These are phyloP conservation scores for Argyrosomus regius DNA, from an alignment of 2,797 vertebrate genomes.

Conservation along the genomic window DNA sequence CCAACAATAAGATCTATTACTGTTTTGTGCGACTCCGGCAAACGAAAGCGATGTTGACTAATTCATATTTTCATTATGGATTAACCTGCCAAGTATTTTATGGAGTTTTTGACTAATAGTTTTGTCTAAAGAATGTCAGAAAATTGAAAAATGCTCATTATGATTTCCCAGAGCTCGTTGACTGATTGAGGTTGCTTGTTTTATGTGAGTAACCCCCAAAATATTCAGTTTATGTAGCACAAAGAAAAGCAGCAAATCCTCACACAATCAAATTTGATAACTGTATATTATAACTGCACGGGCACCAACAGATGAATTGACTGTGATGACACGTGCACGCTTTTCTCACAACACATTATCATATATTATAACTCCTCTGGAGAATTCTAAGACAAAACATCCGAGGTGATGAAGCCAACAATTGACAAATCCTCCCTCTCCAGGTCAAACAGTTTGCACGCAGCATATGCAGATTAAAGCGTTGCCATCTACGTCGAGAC, in stretches of 20 bases:
- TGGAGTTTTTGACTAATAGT: neutral
- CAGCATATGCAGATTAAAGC: constrained; percentile 67
- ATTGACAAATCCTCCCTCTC: constrained; percentile 27
- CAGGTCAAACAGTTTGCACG: constrained; percentile 45
- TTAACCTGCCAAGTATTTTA: neutral
- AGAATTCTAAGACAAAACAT: constrained; percentile 33
- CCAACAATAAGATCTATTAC: constrained; percentile 35
- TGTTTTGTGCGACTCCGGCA: constrained; percentile 63
- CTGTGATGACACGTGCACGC: neutral
- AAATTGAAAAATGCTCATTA: neutral
- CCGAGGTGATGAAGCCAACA: constrained; percentile 31
- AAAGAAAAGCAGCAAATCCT: neutral
- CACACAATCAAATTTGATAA: neutral
- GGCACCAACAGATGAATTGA: neutral
- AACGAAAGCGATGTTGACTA: constrained; percentile 9
- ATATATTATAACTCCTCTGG: constrained; percentile 79
- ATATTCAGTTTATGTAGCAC: neutral
- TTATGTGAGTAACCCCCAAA: neutral
- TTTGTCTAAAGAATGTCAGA: neutral
- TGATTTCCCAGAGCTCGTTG: neutral
- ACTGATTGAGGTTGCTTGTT: neutral
- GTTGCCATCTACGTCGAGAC: constrained; percentile 54
- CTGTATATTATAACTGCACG: neutral
- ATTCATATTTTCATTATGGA: neutral
- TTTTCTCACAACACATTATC: constrained; percentile 28